Conservation (phyloP, 2,797 vertebrate species). For the Leucoraja ocellata region DNA sequence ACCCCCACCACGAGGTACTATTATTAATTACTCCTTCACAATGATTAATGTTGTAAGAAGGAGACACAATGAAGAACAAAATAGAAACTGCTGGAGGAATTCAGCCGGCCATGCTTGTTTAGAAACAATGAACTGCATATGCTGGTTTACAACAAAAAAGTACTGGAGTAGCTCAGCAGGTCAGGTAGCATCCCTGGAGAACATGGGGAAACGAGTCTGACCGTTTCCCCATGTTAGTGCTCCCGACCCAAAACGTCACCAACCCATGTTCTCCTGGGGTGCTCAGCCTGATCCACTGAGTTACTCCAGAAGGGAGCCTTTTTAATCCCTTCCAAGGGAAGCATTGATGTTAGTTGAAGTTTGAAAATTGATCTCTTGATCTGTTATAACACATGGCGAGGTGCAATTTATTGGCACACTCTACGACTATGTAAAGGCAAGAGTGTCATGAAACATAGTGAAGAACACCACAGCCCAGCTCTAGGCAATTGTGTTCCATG, state of each 20-base stretch:
- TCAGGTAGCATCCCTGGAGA: too few relatives aligned
- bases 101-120: too few relatives aligned
- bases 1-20: not conserved
- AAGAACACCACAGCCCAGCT: not conserved
- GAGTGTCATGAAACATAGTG: not conserved
- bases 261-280: too few relatives aligned
- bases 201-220: too few relatives aligned
- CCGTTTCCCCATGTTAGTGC: too few relatives aligned
- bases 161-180: too few relatives aligned
- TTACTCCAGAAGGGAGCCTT: not conserved
- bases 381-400: not conserved
- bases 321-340: not conserved
- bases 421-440: not conserved
- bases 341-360: not conserved
- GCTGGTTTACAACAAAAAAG: too few relatives aligned
- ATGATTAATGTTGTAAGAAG: not conserved
- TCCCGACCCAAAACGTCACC: too few relatives aligned
- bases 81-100: too few relatives aligned
- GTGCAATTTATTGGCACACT: not conserved
- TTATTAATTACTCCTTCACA: not conserved
- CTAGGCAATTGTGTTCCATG: not conserved
- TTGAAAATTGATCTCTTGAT: not conserved
- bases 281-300: too few relatives aligned
- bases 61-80: too few relatives aligned
- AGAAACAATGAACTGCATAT: too few relatives aligned